Evolutionary conservation across 1,140 invertebrate species (phyloP).

Genomic region (Apis mellifera): DNA sequence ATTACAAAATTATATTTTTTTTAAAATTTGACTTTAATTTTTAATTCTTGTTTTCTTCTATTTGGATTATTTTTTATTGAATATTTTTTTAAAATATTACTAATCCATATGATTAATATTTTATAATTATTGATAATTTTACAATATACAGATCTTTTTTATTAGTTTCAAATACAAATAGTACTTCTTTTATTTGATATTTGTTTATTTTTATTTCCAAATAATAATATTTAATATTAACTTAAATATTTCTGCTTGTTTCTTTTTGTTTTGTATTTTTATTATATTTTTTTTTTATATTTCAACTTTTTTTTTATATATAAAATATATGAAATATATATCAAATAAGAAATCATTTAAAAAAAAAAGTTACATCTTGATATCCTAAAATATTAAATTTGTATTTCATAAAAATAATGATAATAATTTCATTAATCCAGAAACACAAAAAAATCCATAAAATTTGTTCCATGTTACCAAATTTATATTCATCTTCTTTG

Average conservation of each 20-base stretch:
- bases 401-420: not conserved
- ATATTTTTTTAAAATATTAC: not conserved
- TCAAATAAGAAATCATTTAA: not conserved
- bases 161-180: not conserved
- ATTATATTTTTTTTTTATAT: not conserved
- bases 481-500: slow-evolving; percentile 2
- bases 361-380: not conserved
- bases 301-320: not conserved
- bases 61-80: not conserved
- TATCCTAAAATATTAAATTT: not conserved
- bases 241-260: too few species aligned
- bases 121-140: not conserved
- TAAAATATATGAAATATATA: not conserved
- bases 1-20: not conserved
- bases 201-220: not conserved
- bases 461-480: not conserved
- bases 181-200: not conserved
- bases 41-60: not conserved
- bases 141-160: not conserved
- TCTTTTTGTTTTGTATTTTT: not conserved
- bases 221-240: not conserved
- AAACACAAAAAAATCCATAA: not conserved
- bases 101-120: not conserved
- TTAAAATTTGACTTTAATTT: not conserved
- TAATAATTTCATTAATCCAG: not conserved